Evolutionary conservation across 2,113 vertebrate species (phyloP), one percentile per base, ranked within the genome.

Genomic region (Cavia porcellus): DNA sequence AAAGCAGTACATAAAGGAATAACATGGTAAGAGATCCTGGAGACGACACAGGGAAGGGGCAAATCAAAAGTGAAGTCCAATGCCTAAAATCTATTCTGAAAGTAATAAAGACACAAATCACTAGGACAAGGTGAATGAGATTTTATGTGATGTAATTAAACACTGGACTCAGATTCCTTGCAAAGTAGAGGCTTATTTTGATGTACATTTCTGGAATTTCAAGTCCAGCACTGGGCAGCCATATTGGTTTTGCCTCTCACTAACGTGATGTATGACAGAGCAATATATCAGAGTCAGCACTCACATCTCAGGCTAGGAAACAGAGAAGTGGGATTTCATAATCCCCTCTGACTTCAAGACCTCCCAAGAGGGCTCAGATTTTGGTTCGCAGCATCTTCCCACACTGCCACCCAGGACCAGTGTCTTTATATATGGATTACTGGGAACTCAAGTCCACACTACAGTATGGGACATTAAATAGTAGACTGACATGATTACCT

Each of bases 71-170:
- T 38, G 12, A 86, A 47, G n/a, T 47, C 42, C 7, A 17, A n/a
- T 50, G 30, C 79, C n/a, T 45, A 80, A 15, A 94, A 59, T 74
- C n/a, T 79, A 64, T 91, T 12, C 88, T 91, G 24, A 91, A 90
- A 81, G 9, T 88, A 45, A 11, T n/a, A 10, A 95, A 64, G 2
- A 70, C 38, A 72, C 68, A 70, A 35, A 70, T 15, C 1, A 42
- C 14, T 61, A 38, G 89, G 17, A 84, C 35, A 6, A 8, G 2
- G 7, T 9, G 1, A 2, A 8, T 30, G 4, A 19, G 2, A 32
- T 79, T 68, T 59, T 57, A 20, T n/a, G 1, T 86, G 17, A 7
- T 77, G 42, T 2, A 79, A 52, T 45, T 45, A 86, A 55, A 45
- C 14, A 15, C 12, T 15, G 20, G 59, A 86, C 91, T 35, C 22